Evolutionary conservation across 2,113 vertebrate genomes (phyloP).

Genomic region (Syrmaticus mikado): DNA sequence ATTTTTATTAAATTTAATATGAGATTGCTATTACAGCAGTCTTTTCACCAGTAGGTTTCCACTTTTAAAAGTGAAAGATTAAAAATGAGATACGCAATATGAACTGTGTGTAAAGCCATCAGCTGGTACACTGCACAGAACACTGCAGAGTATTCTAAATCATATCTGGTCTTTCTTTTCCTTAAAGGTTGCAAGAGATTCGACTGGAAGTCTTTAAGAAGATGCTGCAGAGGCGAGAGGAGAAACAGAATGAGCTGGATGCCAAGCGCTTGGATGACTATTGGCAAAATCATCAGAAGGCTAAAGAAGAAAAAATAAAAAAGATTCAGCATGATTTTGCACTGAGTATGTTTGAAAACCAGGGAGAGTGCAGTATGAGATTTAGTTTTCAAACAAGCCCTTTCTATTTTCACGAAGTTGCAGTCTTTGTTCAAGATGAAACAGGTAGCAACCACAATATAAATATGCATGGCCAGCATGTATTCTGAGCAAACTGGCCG

Average conservation of each 20-base stretch:
- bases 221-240: constrained; percentile 76
- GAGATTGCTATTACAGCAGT: neutral
- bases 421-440: neutral
- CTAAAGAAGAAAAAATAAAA: constrained; percentile 77
- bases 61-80: neutral
- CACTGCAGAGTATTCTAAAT: neutral
- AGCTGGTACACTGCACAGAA: neutral
- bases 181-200: constrained; percentile 85
- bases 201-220: constrained; percentile 81
- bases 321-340: constrained; percentile 77
- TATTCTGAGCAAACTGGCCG: neutral
- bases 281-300: constrained; percentile 76
- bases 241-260: constrained; percentile 74
- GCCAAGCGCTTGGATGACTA: constrained; percentile 70
- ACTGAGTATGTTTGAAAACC: constrained; percentile 65
- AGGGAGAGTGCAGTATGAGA: neutral
- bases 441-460: neutral
- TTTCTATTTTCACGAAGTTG: neutral
- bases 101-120: neutral
- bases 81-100: neutral
- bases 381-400: neutral
- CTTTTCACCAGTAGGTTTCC: neutral
- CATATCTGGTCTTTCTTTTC: constrained; percentile 4
- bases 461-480: neutral
- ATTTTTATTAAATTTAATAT: neutral